Conservation (phyloP, 2,113 vertebrate species). For the Mesocricetus auratus region DNA sequence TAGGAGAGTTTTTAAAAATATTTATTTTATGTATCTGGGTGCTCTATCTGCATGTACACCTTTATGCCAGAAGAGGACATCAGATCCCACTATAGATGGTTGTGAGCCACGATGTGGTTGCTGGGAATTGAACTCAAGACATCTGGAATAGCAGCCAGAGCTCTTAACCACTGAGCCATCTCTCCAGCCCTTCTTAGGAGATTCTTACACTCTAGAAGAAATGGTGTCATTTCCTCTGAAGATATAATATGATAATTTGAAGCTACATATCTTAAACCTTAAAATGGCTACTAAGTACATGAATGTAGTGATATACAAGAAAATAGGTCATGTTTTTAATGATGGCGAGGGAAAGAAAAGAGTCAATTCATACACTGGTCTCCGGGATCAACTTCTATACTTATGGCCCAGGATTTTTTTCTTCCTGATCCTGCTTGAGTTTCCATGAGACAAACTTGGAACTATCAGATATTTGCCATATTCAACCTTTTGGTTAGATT, state of each 20-base stretch:
- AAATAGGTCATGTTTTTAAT: not conserved
- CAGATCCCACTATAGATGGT: not conserved
- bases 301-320: not conserved
- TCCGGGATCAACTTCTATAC: not conserved
- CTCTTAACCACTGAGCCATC: not conserved
- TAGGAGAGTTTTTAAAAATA: not conserved
- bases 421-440: conserved; percentile 22
- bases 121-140: not conserved
- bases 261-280: not conserved
- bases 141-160: not conserved
- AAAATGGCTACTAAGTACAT: not conserved
- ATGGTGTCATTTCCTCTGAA: not conserved
- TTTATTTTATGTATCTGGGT: not conserved
- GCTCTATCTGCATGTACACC: not conserved
- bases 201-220: not conserved
- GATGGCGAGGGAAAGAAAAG: not conserved
- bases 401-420: not conserved
- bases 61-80: not conserved
- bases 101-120: not conserved
- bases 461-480: not conserved
- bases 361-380: not conserved
- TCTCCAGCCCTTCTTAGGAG: not conserved
- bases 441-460: not conserved
- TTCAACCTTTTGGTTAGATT: not conserved
- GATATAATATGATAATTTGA: not conserved